Evolutionary conservation across 2,888 invertebrate species (phyloP), one percentile per base, ranked within the genome.

Genomic region (Tridacna crocea): DNA sequence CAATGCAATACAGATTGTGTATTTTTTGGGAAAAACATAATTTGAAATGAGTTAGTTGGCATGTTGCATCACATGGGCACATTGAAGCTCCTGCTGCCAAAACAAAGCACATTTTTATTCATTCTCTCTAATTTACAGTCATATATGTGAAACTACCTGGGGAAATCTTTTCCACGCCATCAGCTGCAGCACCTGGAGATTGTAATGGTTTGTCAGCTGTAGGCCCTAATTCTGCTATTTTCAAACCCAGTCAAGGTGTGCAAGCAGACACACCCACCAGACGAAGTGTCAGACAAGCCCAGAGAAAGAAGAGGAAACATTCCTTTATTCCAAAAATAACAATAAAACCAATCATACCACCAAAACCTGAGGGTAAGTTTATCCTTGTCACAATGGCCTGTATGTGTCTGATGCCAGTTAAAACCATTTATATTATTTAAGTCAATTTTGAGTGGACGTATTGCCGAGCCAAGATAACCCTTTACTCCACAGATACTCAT

Each of bases 301-400:
- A 89, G 82, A 87, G 91, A 91, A 85, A 82, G 66, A 88, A 86
- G 72, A 87, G 87, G 65, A 88, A 89, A 81, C 83, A 84, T 72
- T 80, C 79, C 36, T 87, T 84, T 68, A 86, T 85, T 61, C 97
- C 97, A 82, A 96, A 97, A 91, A 97, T 97, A 89, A 97, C 97
- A 92, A 97, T 97, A 61, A 97, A 97, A 94, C 97, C 97, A 15
- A 95, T 97, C 60, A 79, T 86, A 46, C 88, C 88, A 27, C 88
- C 88, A 58, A 84, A 85, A 46, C 17, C 66, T 55, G 81, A 81
- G 36, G 77, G 81, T 74, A 65, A 51, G 48, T 24, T 10, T 15
- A 3, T 48, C 19, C 55, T 48, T 61, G 15, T n/a, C 13, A 55
- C 55, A 15, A 51, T 51, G 6, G n/a, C 19, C n/a, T 17, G 55